Evolutionary conservation across 2,113 vertebrate genomes (phyloP).

Genomic region (Castor canadensis): DNA sequence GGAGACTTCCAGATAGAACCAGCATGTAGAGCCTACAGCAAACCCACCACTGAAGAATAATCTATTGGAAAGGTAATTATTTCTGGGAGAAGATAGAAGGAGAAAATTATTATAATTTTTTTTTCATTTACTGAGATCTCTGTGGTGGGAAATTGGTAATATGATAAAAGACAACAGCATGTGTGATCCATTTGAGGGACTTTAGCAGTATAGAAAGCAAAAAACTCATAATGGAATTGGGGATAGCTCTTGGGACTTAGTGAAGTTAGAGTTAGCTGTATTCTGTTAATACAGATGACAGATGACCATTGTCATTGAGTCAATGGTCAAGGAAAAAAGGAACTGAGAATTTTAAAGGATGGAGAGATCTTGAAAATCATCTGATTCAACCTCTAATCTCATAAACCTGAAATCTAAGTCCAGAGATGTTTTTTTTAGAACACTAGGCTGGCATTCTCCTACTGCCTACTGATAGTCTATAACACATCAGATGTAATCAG

Average conservation of each 20-base stretch:
- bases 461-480: background rate
- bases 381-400: background rate
- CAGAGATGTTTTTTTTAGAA: background rate
- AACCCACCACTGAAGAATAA: background rate
- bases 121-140: background rate
- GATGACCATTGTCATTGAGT: background rate
- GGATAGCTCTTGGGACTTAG: fast-evolving
- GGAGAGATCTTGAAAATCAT: background rate
- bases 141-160: background rate
- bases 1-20: background rate
- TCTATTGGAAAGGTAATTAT: background rate
- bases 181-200: background rate
- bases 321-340: background rate
- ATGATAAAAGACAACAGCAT: background rate
- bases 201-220: background rate
- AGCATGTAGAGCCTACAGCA: background rate
- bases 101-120: background rate
- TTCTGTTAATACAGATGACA: too few species aligned
- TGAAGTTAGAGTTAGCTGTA: background rate
- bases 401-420: background rate
- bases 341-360: background rate
- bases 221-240: background rate
- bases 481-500: background rate
- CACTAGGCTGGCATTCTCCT: background rate
- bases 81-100: background rate